Conservation (phyloP, 2,888 invertebrate species). For the Nomada fabriciana region DNA sequence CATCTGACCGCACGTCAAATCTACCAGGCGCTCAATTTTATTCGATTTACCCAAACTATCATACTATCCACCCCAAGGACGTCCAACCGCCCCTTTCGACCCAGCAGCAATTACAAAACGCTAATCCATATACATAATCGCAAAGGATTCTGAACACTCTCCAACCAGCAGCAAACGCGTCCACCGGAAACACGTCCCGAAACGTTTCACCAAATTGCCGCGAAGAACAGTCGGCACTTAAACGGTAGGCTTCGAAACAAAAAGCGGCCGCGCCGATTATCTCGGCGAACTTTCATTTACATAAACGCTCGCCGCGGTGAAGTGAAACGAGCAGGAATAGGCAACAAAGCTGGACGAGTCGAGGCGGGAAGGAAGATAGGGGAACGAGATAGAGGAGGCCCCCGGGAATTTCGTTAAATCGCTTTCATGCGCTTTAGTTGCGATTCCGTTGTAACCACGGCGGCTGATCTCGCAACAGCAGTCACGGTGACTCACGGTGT, state of each 20-base stretch:
- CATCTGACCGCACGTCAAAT: too few species aligned
- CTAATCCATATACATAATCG: too few species aligned
- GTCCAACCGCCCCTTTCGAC: too few species aligned
- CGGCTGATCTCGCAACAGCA: constrained; percentile 50
- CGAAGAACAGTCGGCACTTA: background rate
- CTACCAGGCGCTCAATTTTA: too few species aligned
- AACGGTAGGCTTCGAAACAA: background rate
- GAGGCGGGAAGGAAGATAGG: background rate
- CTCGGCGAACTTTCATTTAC: constrained; percentile 14
- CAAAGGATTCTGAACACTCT: too few species aligned
- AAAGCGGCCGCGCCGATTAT: constrained; percentile 18
- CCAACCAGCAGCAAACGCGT: background rate
- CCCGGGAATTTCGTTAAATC: constrained; percentile 36
- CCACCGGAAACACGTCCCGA: background rate
- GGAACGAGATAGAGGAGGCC: background rate
- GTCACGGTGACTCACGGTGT: constrained; percentile 34
- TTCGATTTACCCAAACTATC: too few species aligned
- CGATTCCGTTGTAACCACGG: constrained; percentile 39
- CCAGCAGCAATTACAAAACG: too few species aligned
- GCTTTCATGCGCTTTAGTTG: constrained; percentile 42
- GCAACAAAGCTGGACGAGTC: background rate
- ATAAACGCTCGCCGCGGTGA: background rate
- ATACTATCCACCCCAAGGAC: too few species aligned
- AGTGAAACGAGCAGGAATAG: background rate
- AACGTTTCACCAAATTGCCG: background rate